A percentile compares a stretch with the other conserved stretches of the same genome.
phyloP scores from a whole-genome alignment of 64 coral and sea anemone species.

The Cladopsammia gracilis region DNA sequence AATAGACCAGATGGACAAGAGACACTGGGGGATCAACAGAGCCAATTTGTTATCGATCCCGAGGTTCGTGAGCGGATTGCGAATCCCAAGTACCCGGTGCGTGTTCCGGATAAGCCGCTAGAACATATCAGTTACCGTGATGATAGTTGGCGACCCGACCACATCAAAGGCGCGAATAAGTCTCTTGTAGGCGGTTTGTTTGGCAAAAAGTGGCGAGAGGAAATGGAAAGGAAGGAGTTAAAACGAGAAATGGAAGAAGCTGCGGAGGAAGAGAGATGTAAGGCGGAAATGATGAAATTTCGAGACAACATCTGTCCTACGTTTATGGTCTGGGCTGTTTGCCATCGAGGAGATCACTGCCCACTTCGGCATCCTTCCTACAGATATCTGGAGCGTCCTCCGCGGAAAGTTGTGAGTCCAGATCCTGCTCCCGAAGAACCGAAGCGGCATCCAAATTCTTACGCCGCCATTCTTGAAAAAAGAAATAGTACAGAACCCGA shows the following conservation, averaged over 20 bases:
- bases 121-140: neutral
- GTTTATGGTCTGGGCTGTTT: conserved; percentile 51
- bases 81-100: neutral
- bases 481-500: neutral
- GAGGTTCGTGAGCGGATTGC: conserved; percentile 6
- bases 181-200: conserved; percentile 12
- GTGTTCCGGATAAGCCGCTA: conserved; percentile 11
- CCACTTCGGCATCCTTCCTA: conserved; percentile 26
- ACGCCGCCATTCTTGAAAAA: conserved; percentile 20
- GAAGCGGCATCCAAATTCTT: conserved; percentile 20
- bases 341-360: conserved; percentile 31
- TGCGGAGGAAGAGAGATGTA: neutral
- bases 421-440: neutral
- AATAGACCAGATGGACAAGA: neutral
- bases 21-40: neutral
- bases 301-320: conserved; percentile 36
- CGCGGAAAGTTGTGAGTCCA: neutral
- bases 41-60: conserved; percentile 6
- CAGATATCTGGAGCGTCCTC: conserved; percentile 20
- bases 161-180: neutral
- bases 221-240: neutral
- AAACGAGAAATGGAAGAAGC: neutral
- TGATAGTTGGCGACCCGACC: neutral
- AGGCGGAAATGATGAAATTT: neutral
- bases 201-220: neutral